A percentile compares a stretch with the other conserved stretches of the same genome.
phyloP scores from a whole-genome alignment of 1,140 invertebrate species.

The Papilio xuthus region DNA sequence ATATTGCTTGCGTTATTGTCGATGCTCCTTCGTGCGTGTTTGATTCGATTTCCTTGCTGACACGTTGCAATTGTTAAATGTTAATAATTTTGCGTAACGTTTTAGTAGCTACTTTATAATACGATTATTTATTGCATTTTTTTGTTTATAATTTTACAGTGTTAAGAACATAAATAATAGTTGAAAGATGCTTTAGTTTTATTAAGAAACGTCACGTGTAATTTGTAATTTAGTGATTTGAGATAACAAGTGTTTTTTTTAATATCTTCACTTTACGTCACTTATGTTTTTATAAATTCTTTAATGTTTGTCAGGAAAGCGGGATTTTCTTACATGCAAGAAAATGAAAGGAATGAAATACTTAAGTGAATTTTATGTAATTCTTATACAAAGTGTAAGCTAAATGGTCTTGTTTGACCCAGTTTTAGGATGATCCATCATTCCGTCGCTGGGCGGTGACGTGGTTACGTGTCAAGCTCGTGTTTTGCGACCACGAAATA shows the following conservation, averaged over 20 bases:
- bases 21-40: slow-evolving; percentile 67
- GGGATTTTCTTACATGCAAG: neutral
- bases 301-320: neutral
- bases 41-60: slow-evolving; percentile 67
- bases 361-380: slow-evolving; percentile 15
- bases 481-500: slow-evolving; percentile 23
- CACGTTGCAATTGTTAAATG: slow-evolving; percentile 48
- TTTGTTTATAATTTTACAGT: neutral
- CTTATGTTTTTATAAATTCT: neutral
- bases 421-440: slow-evolving; percentile 28
- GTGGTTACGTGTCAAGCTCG: slow-evolving; percentile 22
- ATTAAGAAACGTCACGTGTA: neutral
- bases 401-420: slow-evolving; percentile 31
- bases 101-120: neutral
- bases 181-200: neutral
- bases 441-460: slow-evolving; percentile 24
- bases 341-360: slow-evolving; percentile 14
- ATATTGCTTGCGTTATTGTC: slow-evolving; percentile 67
- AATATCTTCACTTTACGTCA: too few species aligned
- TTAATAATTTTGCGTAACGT: slow-evolving; percentile 43
- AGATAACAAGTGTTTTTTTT: too few species aligned
- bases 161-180: neutral
- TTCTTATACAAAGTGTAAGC: slow-evolving; percentile 10
- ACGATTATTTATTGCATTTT: neutral
- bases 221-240: neutral